phyloP scores from a whole-genome alignment of 2,113 vertebrate species.

The Acrocephalus kingi region DNA sequence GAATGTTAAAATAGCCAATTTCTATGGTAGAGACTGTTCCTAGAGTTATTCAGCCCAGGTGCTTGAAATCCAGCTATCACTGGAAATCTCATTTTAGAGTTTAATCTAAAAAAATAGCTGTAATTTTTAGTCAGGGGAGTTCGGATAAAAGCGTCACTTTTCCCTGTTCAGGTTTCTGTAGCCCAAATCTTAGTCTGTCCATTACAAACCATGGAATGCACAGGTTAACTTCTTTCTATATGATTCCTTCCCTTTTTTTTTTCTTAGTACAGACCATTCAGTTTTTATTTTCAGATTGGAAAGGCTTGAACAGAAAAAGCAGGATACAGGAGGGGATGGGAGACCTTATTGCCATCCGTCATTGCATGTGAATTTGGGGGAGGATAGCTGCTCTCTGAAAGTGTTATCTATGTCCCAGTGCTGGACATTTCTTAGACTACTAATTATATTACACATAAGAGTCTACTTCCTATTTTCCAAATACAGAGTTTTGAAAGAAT shows the following conservation, averaged over 20 bases:
- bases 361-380: neutral
- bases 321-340: neutral
- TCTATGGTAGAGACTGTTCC: neutral
- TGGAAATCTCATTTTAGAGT: conserved; percentile 15
- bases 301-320: neutral
- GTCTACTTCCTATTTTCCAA: neutral
- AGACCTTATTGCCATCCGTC: neutral
- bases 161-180: neutral
- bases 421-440: neutral
- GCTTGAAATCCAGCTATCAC: neutral
- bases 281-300: neutral
- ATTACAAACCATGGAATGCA: neutral
- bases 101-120: neutral
- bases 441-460: neutral
- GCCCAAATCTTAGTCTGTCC: neutral
- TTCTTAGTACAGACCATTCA: neutral
- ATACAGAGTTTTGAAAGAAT: neutral
- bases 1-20: neutral
- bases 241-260: neutral
- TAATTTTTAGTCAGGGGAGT: neutral
- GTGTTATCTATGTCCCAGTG: neutral
- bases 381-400: neutral
- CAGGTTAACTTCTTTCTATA: neutral
- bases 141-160: neutral
- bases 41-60: neutral